Conservation (phyloP, 2,888 invertebrate genomes). For the Clostera curtula region DNA sequence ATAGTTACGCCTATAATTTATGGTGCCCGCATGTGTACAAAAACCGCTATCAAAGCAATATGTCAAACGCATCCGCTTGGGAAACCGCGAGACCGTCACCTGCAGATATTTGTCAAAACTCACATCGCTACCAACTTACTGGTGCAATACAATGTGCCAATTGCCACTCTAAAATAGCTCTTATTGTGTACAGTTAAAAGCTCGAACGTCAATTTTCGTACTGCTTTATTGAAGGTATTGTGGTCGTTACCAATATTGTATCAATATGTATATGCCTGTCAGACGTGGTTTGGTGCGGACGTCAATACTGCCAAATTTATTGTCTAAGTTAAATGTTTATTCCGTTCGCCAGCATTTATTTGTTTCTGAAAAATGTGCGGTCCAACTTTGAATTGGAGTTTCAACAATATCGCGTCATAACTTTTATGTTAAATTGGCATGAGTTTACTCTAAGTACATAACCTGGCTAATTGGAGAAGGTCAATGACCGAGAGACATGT, state of each 20-base stretch:
- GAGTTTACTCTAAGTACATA: too few relatives aligned
- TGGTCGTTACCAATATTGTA: conserved; percentile 43
- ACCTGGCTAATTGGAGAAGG: too few relatives aligned
- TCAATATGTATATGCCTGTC: conserved; percentile 59
- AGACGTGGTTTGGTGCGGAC: conserved; percentile 43
- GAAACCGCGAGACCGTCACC: conserved; percentile 62
- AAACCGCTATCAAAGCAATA: conserved; percentile 64
- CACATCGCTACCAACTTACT: conserved; percentile 35
- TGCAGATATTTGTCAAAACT: conserved; percentile 73
- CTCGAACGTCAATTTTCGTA: conserved; percentile 1
- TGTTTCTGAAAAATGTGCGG: conserved; percentile 20
- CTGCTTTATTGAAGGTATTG: conserved; percentile 16
- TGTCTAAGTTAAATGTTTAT: conserved; percentile 49
- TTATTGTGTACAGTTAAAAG: conserved; percentile 14
- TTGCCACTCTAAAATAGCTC: conserved; percentile 19
- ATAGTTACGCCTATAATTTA: conserved; percentile 47
- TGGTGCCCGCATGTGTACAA: conserved; percentile 43
- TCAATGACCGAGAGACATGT: too few relatives aligned
- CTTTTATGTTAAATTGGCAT: too few relatives aligned
- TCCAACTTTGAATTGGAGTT: conserved; percentile 15
- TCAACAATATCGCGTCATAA: too few relatives aligned
- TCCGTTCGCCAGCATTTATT: conserved; percentile 27
- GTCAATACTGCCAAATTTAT: conserved; percentile 54
- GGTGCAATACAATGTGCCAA: conserved; percentile 14
- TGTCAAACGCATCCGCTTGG: conserved; percentile 64